Percentiles rank a stretch among this genome's conserved stretches.
Evolutionary conservation across 2,888 invertebrate species (phyloP).

Genomic region (Cryptocephalus moraei): DNA sequence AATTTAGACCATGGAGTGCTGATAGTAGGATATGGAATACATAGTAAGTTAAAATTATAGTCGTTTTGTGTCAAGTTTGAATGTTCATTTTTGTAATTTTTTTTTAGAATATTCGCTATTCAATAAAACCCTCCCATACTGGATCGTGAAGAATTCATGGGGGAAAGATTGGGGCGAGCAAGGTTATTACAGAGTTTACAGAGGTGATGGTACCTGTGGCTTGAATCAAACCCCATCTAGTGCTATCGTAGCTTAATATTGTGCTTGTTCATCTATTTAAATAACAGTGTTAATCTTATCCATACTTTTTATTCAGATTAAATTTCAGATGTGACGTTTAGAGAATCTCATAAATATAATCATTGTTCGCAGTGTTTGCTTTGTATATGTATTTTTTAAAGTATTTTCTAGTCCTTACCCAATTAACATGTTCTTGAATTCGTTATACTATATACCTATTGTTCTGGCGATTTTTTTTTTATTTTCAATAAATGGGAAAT

Average conservation of each 20-base stretch:
- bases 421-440: too few relatives aligned
- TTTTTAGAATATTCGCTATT: constrained; percentile 67
- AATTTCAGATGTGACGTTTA: too few relatives aligned
- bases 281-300: too few relatives aligned
- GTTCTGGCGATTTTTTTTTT: too few relatives aligned
- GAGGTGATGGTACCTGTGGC: constrained; percentile 93
- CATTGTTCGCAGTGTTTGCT: too few relatives aligned
- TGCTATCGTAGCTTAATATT: constrained; percentile 47
- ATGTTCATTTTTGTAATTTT: constrained; percentile 6
- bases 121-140: constrained; percentile 74
- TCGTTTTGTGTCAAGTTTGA: neutral
- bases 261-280: too few relatives aligned
- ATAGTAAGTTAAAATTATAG: constrained; percentile 44
- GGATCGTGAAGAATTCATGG: constrained; percentile 96
- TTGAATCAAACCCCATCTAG: constrained; percentile 86
- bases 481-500: too few relatives aligned
- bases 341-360: too few relatives aligned
- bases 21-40: constrained; percentile 83
- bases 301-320: too few relatives aligned
- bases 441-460: too few relatives aligned
- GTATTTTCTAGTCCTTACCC: too few relatives aligned
- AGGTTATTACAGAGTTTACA: constrained; percentile 88
- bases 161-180: constrained; percentile 84
- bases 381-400: too few relatives aligned
- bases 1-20: constrained; percentile 91